Evolutionary conservation across 2,888 invertebrate species (phyloP).

Genomic region (Tiliacea aurago): DNA sequence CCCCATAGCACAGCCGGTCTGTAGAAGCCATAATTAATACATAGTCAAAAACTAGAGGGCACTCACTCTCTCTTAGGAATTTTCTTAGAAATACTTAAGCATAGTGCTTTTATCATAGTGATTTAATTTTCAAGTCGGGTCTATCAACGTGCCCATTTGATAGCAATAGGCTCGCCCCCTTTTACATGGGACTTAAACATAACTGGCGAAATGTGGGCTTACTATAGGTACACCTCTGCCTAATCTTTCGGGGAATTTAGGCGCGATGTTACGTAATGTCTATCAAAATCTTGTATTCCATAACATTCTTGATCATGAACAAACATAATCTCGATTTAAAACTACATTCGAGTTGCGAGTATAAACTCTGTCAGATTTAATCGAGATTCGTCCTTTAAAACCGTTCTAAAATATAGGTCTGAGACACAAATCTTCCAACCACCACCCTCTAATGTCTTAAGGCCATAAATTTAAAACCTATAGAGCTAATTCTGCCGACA

Average conservation of each 20-base stretch:
- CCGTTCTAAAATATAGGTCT: background rate
- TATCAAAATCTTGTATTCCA: background rate
- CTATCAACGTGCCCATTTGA: background rate
- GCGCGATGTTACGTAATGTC: background rate
- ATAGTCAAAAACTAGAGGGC: no score
- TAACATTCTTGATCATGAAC: background rate
- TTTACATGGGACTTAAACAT: background rate
- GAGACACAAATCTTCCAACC: constrained; percentile 25
- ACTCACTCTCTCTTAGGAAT: background rate
- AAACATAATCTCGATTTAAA: background rate
- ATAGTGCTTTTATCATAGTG: no score
- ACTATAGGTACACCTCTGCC: no score
- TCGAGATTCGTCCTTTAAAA: background rate
- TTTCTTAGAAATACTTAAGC: background rate
- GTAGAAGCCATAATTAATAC: no score
- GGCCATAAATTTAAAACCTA: constrained; percentile 56
- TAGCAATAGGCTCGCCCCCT: background rate
- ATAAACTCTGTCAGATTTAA: background rate
- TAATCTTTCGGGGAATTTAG: background rate
- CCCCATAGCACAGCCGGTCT: no score
- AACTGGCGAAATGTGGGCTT: background rate
- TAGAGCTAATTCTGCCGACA: constrained; percentile 55
- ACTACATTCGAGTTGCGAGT: background rate
- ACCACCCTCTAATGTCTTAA: constrained; percentile 20
- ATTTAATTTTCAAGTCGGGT: background rate